phyloP scores from a whole-genome alignment of 2,113 vertebrate genomes.

The Lagopus muta region DNA sequence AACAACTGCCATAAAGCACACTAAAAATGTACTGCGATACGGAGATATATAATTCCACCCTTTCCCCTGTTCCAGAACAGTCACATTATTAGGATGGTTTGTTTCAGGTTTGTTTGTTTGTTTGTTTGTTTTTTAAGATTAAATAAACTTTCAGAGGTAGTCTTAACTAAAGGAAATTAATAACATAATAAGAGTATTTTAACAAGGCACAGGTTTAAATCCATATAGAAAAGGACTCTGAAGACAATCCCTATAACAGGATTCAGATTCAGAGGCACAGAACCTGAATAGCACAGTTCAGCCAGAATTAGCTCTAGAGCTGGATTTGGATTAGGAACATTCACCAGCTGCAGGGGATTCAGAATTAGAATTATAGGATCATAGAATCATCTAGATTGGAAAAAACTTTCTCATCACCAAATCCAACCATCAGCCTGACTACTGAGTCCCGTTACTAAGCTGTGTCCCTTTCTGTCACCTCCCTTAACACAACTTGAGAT shows the following conservation, averaged over 20 bases:
- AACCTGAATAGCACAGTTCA: neutral
- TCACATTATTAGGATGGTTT: neutral
- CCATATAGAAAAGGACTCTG: neutral
- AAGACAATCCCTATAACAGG: neutral
- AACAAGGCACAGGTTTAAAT: neutral
- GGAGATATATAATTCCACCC: neutral
- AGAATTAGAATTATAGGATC: neutral
- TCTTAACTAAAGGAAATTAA: neutral
- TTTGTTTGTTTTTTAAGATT: neutral
- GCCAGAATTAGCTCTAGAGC: neutral
- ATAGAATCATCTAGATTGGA: neutral
- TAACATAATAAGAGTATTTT: neutral
- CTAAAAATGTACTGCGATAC: neutral
- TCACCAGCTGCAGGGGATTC: accelerated
- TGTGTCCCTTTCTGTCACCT: neutral
- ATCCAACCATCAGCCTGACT: neutral
- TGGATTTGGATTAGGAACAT: neutral
- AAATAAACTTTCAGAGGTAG: neutral
- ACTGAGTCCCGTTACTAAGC: neutral
- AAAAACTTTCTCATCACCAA: neutral
- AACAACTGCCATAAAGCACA: neutral
- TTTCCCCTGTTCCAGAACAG: neutral
- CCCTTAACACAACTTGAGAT: neutral
- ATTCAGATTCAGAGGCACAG: neutral
- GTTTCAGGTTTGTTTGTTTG: neutral